These are phyloP conservation scores for Hemitrygon akajei DNA, from an alignment of 2,797 vertebrate genomes.

Conservation along the genomic window DNA sequence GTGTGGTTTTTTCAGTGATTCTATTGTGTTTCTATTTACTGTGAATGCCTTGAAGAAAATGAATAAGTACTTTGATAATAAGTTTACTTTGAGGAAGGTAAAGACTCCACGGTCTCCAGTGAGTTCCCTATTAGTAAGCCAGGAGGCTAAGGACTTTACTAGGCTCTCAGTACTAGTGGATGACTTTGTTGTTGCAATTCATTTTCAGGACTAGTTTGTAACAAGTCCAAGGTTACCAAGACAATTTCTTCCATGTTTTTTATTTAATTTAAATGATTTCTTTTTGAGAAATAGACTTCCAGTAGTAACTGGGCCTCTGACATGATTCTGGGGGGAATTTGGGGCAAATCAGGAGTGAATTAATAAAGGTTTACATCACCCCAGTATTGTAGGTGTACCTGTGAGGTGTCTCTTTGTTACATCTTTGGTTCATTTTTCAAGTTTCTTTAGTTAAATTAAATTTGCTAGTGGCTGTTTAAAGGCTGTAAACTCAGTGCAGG, in stretches of 20 bases:
- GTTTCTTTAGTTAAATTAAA: background rate
- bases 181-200: background rate
- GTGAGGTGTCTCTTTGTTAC: background rate
- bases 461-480: background rate
- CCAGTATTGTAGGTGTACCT: background rate
- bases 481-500: background rate
- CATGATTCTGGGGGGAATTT: background rate
- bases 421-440: background rate
- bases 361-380: background rate
- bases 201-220: background rate
- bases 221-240: background rate
- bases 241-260: background rate
- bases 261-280: background rate
- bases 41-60: too few species aligned
- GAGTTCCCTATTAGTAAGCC: background rate
- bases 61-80: too few species aligned
- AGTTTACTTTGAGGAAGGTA: background rate
- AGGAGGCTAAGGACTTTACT: background rate
- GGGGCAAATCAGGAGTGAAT: background rate
- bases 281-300: background rate
- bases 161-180: background rate
- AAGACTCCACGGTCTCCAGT: background rate
- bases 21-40: too few species aligned
- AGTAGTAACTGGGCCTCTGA: background rate
- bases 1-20: too few species aligned